phyloP scores from a whole-genome alignment of 2,888 invertebrate genomes.

The Itoplectis maculator region DNA sequence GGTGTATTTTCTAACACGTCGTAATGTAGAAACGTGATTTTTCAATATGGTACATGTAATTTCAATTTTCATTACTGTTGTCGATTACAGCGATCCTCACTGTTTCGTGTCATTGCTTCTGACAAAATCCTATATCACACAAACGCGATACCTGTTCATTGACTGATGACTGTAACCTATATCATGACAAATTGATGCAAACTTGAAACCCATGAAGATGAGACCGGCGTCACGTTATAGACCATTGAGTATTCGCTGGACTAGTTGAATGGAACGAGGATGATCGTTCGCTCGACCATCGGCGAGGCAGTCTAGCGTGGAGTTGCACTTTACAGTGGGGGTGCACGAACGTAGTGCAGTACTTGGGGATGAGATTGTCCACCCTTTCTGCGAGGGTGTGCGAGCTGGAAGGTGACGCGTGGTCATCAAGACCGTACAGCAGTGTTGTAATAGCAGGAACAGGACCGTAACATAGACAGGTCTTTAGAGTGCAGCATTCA shows the following conservation, averaged over 20 bases:
- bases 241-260: conserved; percentile 60
- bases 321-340: conserved; percentile 54
- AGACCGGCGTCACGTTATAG: conserved; percentile 8
- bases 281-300: conserved; percentile 54
- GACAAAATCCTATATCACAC: background rate
- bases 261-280: conserved; percentile 62
- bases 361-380: background rate
- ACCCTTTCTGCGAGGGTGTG: background rate
- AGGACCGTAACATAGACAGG: background rate
- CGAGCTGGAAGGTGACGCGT: background rate
- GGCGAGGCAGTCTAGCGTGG: conserved; percentile 55
- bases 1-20: too few species aligned
- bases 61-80: too few species aligned
- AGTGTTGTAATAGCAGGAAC: background rate
- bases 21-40: too few species aligned
- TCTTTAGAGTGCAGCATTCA: conserved; percentile 27
- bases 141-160: background rate
- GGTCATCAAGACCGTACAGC: background rate
- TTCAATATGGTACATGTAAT: too few species aligned
- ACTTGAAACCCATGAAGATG: conserved; percentile 1
- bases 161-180: background rate
- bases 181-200: conserved; percentile 26
- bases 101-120: background rate
- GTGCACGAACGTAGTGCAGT: background rate
- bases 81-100: too few species aligned